Percentiles rank a stretch among this genome's conserved stretches.
phyloP scores from a whole-genome alignment of 2,888 invertebrate genomes.

The Torymus aiolomorphi region DNA sequence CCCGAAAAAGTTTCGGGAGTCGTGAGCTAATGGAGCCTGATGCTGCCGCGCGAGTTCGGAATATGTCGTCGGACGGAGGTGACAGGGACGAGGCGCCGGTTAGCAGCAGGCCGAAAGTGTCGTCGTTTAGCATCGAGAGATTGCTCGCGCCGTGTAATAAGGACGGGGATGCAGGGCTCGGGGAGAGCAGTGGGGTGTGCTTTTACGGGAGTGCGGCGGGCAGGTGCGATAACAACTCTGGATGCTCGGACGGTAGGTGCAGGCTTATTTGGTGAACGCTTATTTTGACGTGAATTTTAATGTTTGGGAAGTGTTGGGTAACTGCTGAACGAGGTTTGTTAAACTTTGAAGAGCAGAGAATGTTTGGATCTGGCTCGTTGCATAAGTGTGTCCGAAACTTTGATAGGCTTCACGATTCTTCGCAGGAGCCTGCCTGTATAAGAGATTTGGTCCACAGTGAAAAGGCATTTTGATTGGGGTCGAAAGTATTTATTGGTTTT shows the following conservation, averaged over 20 bases:
- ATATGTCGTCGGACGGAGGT: no score
- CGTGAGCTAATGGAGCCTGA: no score
- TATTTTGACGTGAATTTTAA: background rate
- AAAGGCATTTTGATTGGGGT: no score
- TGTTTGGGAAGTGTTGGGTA: background rate
- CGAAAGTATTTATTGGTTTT: no score
- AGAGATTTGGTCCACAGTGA: no score
- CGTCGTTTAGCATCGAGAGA: conserved; percentile 72
- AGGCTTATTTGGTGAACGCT: background rate
- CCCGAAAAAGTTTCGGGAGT: background rate
- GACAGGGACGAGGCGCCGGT: background rate
- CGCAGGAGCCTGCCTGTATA: no score
- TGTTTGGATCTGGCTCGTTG: no score
- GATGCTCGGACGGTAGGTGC: conserved; percentile 33
- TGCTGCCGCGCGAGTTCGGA: no score
- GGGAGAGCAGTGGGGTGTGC: background rate
- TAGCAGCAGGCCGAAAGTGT: conserved; percentile 42
- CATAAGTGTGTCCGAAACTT: no score
- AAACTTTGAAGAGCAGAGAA: no score
- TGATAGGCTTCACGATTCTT: no score
- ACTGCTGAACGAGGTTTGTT: no score
- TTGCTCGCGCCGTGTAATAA: conserved; percentile 67
- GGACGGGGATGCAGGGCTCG: background rate
- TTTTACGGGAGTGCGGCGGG: conserved; percentile 3
- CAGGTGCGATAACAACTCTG: background rate